phyloP scores from a whole-genome alignment of 2,888 invertebrate genomes.

The Lasius platythorax region DNA sequence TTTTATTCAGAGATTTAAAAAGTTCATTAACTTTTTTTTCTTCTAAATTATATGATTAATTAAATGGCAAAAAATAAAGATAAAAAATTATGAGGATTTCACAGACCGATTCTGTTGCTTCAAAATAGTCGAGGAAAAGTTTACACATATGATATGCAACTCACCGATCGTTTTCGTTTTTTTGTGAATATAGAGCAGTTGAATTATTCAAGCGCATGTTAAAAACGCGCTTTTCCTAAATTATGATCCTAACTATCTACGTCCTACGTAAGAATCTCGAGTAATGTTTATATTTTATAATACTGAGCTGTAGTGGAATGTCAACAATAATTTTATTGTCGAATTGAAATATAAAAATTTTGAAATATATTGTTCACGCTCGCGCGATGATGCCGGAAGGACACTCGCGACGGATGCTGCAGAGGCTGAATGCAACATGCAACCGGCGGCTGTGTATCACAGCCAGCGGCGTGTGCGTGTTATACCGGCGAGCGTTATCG shows the following conservation, averaged over 20 bases:
- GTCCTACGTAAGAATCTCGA: background rate
- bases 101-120: too few species aligned
- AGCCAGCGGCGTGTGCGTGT: background rate
- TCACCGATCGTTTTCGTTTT: background rate
- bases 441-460: conserved; percentile 51
- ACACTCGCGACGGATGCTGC: conserved; percentile 29
- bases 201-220: background rate
- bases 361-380: too few species aligned
- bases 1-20: background rate
- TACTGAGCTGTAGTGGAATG: background rate
- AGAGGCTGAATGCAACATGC: conserved; percentile 1
- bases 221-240: background rate
- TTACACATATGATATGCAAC: background rate
- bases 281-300: background rate
- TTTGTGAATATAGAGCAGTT: background rate
- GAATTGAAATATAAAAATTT: too few species aligned
- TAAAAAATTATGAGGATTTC: background rate
- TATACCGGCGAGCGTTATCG: conserved; percentile 75
- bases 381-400: background rate
- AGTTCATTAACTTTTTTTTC: background rate
- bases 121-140: background rate
- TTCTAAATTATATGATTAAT: background rate
- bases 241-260: background rate
- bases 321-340: background rate
- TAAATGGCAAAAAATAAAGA: background rate